A percentile compares a stretch with the other conserved stretches of the same genome.
Evolutionary conservation across 2,888 invertebrate species (phyloP).

Genomic region (Amphipyra tragopoginis): DNA sequence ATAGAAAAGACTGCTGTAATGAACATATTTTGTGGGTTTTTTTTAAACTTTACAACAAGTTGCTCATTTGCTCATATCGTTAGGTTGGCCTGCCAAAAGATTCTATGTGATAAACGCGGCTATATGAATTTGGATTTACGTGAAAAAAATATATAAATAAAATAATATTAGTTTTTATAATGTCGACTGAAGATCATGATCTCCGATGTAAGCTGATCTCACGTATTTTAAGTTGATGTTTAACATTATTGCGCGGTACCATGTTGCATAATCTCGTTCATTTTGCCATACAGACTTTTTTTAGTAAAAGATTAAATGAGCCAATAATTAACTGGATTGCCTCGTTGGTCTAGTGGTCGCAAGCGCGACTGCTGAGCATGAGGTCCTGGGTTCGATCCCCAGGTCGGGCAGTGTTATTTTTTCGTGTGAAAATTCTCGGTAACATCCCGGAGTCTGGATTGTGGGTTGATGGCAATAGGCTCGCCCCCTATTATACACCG

Average conservation of each 20-base stretch:
- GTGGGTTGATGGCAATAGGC: too few relatives aligned
- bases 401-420: too few relatives aligned
- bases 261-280: conserved; percentile 44
- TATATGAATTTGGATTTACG: conserved; percentile 38
- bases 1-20: conserved; percentile 32
- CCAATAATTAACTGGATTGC: too few relatives aligned
- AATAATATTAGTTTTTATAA: conserved; percentile 62
- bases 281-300: conserved; percentile 1
- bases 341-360: too few relatives aligned
- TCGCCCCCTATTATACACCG: too few relatives aligned
- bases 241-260: conserved; percentile 52
- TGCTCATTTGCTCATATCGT: conserved; percentile 46
- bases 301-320: too few relatives aligned
- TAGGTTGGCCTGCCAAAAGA: conserved; percentile 50
- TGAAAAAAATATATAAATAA: conserved; percentile 49
- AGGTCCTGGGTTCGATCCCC: too few relatives aligned
- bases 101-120: conserved; percentile 51
- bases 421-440: too few relatives aligned
- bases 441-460: too few relatives aligned
- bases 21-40: conserved; percentile 16
- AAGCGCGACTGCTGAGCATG: too few relatives aligned
- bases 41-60: conserved; percentile 28
- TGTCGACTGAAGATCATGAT: conserved; percentile 84
- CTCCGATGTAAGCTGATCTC: conserved; percentile 85
- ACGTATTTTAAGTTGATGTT: conserved; percentile 76